A percentile compares a stretch with the other conserved stretches of the same genome.
Conservation (phyloP, 1,140 invertebrate genomes). For the Maniola jurtina region DNA sequence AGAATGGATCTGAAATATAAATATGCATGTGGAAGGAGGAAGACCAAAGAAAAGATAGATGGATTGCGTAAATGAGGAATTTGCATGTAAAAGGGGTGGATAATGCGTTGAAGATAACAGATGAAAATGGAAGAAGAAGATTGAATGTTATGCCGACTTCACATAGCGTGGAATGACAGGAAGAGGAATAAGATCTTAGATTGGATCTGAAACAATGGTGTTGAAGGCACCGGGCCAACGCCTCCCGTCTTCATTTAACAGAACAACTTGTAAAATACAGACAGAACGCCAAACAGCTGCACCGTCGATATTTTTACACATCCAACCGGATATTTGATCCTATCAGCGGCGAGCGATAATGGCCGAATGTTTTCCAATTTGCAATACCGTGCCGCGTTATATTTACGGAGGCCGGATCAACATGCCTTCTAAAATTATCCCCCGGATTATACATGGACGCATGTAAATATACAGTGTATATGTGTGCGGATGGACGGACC, state of each 20-base stretch:
- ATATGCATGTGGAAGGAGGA: too few species aligned
- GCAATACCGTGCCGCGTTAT: slow-evolving; percentile 34
- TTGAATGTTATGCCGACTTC: too few species aligned
- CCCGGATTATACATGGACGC: slow-evolving; percentile 41
- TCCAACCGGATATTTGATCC: slow-evolving; percentile 36
- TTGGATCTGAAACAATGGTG: not conserved
- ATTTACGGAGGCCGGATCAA: slow-evolving; percentile 42
- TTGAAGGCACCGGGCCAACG: slow-evolving; percentile 17
- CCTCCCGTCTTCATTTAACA: slow-evolving; percentile 15
- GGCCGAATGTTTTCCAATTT: slow-evolving; percentile 37
- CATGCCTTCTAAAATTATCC: slow-evolving; percentile 43
- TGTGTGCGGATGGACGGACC: slow-evolving; percentile 47
- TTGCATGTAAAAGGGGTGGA: too few species aligned
- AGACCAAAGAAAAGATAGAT: too few species aligned
- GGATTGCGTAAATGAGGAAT: too few species aligned
- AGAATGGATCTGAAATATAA: not conserved
- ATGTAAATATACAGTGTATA: slow-evolving; percentile 57
- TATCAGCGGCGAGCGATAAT: slow-evolving; percentile 33
- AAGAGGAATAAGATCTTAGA: too few species aligned
- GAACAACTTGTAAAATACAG: not conserved
- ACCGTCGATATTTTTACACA: slow-evolving; percentile 7
- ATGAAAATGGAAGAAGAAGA: too few species aligned
- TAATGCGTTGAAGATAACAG: too few species aligned
- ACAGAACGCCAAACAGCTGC: slow-evolving; percentile 10
- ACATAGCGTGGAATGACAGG: too few species aligned